Evolutionary conservation across 1,140 invertebrate species (phyloP).

Genomic region (Tetramorium simillimum): DNA sequence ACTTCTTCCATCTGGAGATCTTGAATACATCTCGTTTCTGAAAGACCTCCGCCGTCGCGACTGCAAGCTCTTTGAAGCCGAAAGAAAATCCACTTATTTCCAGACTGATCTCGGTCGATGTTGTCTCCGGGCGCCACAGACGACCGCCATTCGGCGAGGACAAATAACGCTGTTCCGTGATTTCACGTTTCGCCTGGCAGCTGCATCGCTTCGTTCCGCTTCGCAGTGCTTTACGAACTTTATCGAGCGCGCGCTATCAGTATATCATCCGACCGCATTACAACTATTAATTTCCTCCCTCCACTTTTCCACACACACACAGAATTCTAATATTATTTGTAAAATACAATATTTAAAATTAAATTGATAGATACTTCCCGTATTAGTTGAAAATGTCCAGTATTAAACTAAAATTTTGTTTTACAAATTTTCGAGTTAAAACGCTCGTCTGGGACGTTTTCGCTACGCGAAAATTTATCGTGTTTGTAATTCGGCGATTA

Average conservation of each 20-base stretch:
- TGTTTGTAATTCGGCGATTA: not conserved
- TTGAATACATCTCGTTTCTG: slow-evolving; percentile 34
- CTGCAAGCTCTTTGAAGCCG: not conserved
- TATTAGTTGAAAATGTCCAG: not conserved
- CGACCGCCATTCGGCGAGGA: slow-evolving; percentile 43
- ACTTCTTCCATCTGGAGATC: not conserved
- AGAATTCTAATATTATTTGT: not conserved
- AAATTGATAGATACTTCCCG: not conserved
- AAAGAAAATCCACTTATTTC: slow-evolving; percentile 58
- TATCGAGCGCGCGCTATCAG: slow-evolving; percentile 50
- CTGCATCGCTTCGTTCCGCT: slow-evolving; percentile 29
- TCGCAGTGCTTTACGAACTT: not conserved
- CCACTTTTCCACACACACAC: not conserved
- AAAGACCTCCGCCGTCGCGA: not conserved
- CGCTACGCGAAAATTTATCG: not conserved
- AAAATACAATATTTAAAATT: slow-evolving; percentile 13
- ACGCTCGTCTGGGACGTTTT: not conserved
- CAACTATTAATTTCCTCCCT: not conserved
- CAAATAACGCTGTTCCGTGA: slow-evolving; percentile 52
- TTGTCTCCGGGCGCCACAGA: slow-evolving; percentile 40
- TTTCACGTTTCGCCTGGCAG: slow-evolving; percentile 51
- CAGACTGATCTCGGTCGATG: slow-evolving; percentile 46
- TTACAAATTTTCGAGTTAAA: not conserved
- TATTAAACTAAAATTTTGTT: slow-evolving; percentile 4
- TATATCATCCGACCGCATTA: not conserved